Conservation (phyloP, 2,113 vertebrate species). For the Danio rerio region DNA sequence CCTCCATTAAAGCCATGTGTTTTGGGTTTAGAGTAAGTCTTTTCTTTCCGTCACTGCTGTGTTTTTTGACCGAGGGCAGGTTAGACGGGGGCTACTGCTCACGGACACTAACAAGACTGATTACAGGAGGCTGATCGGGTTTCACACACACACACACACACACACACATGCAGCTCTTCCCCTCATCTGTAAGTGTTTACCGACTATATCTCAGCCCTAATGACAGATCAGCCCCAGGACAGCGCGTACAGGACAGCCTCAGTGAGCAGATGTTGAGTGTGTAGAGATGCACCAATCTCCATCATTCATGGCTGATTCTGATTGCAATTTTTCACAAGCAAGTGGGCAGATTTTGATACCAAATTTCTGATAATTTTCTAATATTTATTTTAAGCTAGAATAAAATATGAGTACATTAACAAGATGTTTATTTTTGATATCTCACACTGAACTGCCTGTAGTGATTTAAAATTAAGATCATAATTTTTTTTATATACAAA, state of each 20-base stretch:
- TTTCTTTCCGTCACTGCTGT: constrained; percentile 58
- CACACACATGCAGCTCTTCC: constrained; percentile 44
- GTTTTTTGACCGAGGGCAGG: constrained; percentile 59
- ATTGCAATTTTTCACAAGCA: too few relatives aligned
- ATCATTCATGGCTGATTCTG: not conserved
- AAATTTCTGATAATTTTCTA: too few relatives aligned
- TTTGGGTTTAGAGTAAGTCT: constrained; percentile 72
- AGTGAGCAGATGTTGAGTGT: constrained; percentile 32
- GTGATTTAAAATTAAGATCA: too few relatives aligned
- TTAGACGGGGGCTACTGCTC: constrained; percentile 53
- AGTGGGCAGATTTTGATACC: too few relatives aligned
- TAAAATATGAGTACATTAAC: too few relatives aligned
- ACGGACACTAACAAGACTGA: constrained; percentile 68
- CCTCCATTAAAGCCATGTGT: constrained; percentile 69
- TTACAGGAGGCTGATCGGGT: constrained; percentile 70
- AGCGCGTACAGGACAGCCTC: not conserved
- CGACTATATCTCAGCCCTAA: constrained; percentile 32
- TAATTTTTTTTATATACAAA: too few relatives aligned
- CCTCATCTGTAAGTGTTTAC: constrained; percentile 37
- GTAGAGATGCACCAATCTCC: not conserved
- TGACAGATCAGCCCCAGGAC: constrained; percentile 38
- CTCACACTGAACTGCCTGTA: too few relatives aligned
- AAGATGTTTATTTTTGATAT: too few relatives aligned
- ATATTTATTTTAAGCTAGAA: too few relatives aligned
- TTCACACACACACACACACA: constrained; percentile 41